Percentiles rank a stretch among this genome's conserved stretches.
Conservation (phyloP, 2,888 invertebrate species). For the Lithosia quadra region DNA sequence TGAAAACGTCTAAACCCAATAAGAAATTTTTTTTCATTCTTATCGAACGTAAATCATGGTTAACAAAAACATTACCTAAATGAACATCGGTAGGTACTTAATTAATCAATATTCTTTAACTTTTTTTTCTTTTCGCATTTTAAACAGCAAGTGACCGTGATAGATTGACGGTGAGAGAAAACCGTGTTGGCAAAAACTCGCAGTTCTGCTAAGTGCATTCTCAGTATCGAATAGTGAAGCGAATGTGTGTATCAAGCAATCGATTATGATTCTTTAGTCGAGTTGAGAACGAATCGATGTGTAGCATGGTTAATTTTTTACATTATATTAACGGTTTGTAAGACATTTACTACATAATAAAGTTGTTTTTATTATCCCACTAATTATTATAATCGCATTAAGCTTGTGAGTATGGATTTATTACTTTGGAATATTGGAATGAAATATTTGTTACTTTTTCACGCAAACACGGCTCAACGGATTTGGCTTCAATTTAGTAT, state of each 20-base stretch:
- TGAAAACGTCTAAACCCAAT: background rate
- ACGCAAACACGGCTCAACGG: too few relatives aligned
- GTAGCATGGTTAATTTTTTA: background rate
- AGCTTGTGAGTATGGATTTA: too few relatives aligned
- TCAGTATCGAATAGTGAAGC: constrained; percentile 10
- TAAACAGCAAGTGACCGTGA: background rate
- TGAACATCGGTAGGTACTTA: background rate
- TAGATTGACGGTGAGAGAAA: background rate
- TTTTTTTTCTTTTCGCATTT: background rate
- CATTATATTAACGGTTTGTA: background rate
- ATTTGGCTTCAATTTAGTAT: too few relatives aligned
- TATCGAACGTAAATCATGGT: background rate
- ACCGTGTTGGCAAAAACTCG: constrained; percentile 17
- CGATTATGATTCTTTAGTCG: constrained; percentile 12
- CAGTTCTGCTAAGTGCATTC: constrained; percentile 17
- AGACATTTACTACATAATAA: too few relatives aligned
- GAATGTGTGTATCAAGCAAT: background rate
- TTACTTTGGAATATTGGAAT: too few relatives aligned
- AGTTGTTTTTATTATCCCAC: too few relatives aligned
- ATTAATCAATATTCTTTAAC: too few relatives aligned
- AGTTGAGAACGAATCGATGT: constrained; percentile 4
- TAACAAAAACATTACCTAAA: background rate
- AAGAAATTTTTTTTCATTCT: background rate
- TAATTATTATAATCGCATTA: too few relatives aligned
- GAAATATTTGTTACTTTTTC: too few relatives aligned